Evolutionary conservation across 2,797 vertebrate species (phyloP), one percentile per base, ranked within the genome.

Genomic region (Hipposideros larvatus): DNA sequence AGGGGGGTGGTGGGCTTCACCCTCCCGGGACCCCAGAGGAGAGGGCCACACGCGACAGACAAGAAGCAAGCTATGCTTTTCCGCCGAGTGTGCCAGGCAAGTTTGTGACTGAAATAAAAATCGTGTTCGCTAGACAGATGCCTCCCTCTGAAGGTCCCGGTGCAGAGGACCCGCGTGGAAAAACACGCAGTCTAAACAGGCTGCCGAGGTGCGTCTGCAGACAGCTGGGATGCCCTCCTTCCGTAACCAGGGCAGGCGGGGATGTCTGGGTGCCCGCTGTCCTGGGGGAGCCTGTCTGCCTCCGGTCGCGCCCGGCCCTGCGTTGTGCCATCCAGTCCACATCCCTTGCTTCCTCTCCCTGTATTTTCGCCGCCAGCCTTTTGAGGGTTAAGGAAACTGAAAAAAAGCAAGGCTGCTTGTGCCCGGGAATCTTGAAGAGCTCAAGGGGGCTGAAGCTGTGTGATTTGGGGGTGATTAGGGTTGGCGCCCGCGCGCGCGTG

Each of bases 41-140:
- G 19, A 18, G 9, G 18, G 43, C 18, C n/a, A 5, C 24, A 19
- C 4, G 61, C 31, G 7, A 22, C 51, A 0, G 7, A 22, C 51
- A 0, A 1, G n/a, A 37, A 41, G 1, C 21, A 48, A 9, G 26
- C 61, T 57, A 7, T 4, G 51, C 46, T 43, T 43, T 34, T 18
- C 68, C 46, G 0, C 8, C 57, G 0, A 10, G 78, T 48, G 84
- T 34, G 4, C 21, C 55, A 8, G 84, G 95, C 91, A 97, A 97
- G 96, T 98, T 79, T 95, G 53, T 5, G 79, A 87, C 63, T 53
- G 70, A 57, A n/a, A 93, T 14, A 4, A 15, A 15, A 59, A 0
- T 37, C 88, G 83, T 3, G 61, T 34, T 7, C 28, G 84, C 79
- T 0, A 80, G 55, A 24, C 78, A 71, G 55, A 82, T 31, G 78